phyloP scores from a whole-genome alignment of 2,888 invertebrate species.

The Tachina fera region DNA sequence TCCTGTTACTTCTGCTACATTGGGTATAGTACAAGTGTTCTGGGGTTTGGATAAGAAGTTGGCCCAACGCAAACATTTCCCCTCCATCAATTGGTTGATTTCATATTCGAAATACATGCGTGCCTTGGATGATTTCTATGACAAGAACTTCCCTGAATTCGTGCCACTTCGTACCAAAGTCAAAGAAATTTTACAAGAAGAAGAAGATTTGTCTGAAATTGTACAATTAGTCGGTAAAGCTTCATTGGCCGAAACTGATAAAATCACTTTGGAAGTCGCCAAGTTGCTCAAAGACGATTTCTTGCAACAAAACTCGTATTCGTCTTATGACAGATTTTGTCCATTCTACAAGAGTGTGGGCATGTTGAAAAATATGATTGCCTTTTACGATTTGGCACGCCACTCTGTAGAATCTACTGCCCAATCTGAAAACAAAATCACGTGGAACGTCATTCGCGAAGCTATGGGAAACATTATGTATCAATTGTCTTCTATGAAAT shows the following conservation, averaged over 20 bases:
- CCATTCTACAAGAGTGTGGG: constrained; percentile 99
- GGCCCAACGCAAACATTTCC: constrained; percentile 99
- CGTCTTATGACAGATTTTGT: constrained; percentile 97
- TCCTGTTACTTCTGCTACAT: constrained; percentile 99
- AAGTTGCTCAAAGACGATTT: constrained; percentile 99
- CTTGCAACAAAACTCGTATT: constrained; percentile 99
- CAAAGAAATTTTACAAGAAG: constrained; percentile 98
- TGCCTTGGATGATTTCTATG: constrained; percentile 99
- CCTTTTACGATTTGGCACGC: constrained; percentile 98
- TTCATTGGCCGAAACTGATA: constrained; percentile 98
- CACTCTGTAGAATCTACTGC: constrained; percentile 99
- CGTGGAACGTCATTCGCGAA: constrained; percentile 98
- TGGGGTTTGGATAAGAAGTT: constrained; percentile 99
- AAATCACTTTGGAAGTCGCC: constrained; percentile 99
- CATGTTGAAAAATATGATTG: constrained; percentile 99
- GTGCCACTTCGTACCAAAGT: constrained; percentile 97
- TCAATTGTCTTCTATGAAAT: constrained; percentile 99
- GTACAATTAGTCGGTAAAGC: constrained; percentile 99
- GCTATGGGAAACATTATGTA: constrained; percentile 98
- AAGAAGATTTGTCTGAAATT: constrained; percentile 99
- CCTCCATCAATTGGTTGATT: constrained; percentile 99
- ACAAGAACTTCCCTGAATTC: constrained; percentile 98
- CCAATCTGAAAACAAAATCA: constrained; percentile 99
- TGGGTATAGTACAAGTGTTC: constrained; percentile 99
- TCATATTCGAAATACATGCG: constrained; percentile 99